Conservation (phyloP, 2,888 invertebrate genomes). For the Lycocerus yunnanus region DNA sequence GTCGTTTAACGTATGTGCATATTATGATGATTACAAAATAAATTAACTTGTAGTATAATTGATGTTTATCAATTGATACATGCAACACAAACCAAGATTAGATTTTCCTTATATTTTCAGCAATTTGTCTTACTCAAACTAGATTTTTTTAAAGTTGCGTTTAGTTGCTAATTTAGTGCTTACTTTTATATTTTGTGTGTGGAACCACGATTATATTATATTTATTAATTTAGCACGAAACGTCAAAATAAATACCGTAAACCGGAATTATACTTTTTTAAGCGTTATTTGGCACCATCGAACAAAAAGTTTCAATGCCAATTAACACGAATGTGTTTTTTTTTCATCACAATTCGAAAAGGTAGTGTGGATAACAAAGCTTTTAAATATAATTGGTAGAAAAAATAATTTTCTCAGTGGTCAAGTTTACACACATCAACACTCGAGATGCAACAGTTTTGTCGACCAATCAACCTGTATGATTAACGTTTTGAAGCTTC, state of each 20-base stretch:
- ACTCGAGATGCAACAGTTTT: not conserved
- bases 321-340: not conserved
- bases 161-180: not conserved
- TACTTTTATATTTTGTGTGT: not conserved
- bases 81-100: conserved; percentile 1
- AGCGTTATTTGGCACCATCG: not conserved
- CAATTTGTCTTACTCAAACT: conserved; percentile 2
- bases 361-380: not conserved
- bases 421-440: not conserved
- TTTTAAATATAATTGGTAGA: not conserved
- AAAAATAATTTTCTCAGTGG: not conserved
- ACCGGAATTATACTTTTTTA: conserved; percentile 1
- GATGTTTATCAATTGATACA: conserved; percentile 11
- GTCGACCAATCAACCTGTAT: not conserved
- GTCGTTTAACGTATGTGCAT: conserved; percentile 48
- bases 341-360: not conserved
- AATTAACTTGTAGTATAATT: conserved; percentile 44
- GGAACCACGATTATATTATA: not conserved
- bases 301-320: conserved; percentile 1
- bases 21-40: conserved; percentile 49
- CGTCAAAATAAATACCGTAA: conserved; percentile 2
- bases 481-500: not conserved
- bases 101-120: not conserved
- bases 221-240: conserved; percentile 4
- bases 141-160: not conserved